phyloP scores from a whole-genome alignment of 2,113 vertebrate species.

The Eulacestoma nigropectus region DNA sequence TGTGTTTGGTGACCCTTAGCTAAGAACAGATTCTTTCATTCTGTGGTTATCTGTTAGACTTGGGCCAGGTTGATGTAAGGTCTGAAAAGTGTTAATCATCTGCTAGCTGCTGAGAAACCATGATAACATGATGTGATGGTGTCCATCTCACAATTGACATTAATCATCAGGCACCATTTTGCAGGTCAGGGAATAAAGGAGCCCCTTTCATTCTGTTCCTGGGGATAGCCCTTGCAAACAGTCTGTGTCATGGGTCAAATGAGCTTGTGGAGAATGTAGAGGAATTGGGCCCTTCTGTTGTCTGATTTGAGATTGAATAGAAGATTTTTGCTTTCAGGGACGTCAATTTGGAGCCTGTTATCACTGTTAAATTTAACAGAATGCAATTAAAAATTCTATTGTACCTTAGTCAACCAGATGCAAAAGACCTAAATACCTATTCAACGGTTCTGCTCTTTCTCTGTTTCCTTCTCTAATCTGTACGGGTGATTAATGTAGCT shows the following conservation, averaged over 20 bases:
- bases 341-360: background rate
- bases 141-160: background rate
- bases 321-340: background rate
- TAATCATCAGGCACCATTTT: background rate
- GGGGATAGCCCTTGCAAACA: background rate
- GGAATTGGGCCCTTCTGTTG: background rate
- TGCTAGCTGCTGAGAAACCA: background rate
- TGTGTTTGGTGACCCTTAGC: background rate
- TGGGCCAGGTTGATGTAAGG: background rate
- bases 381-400: slow-evolving; percentile 17
- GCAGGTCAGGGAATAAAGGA: background rate
- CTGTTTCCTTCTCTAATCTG: background rate
- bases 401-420: background rate
- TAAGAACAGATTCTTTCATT: background rate
- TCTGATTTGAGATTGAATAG: background rate
- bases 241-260: background rate
- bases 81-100: background rate
- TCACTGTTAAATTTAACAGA: slow-evolving; percentile 19
- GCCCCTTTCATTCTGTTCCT: background rate
- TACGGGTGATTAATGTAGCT: background rate
- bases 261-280: background rate
- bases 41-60: background rate
- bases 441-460: background rate
- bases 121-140: background rate
- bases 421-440: slow-evolving; percentile 3